phyloP scores from a whole-genome alignment of 92 coral and sea anemone genomes.

The Paramuricea clavata region DNA sequence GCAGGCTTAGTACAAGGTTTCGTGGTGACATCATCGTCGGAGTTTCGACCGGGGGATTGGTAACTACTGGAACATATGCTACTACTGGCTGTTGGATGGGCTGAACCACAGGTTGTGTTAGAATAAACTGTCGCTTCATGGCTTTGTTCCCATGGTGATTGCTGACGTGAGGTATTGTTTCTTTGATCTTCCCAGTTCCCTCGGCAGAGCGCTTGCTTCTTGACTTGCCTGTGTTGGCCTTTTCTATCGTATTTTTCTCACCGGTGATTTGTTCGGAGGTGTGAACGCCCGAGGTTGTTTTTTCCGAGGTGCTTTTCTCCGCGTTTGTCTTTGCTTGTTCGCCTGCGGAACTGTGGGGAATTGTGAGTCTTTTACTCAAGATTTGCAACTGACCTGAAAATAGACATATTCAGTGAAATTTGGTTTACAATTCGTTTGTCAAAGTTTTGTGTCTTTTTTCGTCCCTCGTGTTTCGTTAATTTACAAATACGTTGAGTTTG shows the following conservation, averaged over 20 bases:
- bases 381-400: conserved; percentile 31
- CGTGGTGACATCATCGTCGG: conserved; percentile 41
- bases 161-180: neutral
- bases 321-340: neutral
- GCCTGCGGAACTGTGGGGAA: conserved; percentile 12
- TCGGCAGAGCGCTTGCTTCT: neutral
- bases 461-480: too few species aligned
- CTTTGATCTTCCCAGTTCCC: neutral
- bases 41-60: conserved; percentile 51
- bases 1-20: conserved; percentile 3
- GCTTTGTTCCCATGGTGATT: conserved; percentile 9
- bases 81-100: conserved; percentile 54
- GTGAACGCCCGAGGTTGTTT: neutral
- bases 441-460: neutral
- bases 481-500: too few species aligned
- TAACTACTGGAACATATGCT: conserved; percentile 61
- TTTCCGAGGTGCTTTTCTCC: neutral
- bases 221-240: neutral
- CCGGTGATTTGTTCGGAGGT: neutral
- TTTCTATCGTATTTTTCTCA: neutral
- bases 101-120: conserved; percentile 60
- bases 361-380: conserved; percentile 27
- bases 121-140: conserved; percentile 70
- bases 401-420: neutral
- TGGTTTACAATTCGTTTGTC: neutral